Percentiles rank a stretch among this genome's conserved stretches.
Conservation (phyloP, 53 echinoderm and acorn worm species). For the Crossaster papposus region DNA sequence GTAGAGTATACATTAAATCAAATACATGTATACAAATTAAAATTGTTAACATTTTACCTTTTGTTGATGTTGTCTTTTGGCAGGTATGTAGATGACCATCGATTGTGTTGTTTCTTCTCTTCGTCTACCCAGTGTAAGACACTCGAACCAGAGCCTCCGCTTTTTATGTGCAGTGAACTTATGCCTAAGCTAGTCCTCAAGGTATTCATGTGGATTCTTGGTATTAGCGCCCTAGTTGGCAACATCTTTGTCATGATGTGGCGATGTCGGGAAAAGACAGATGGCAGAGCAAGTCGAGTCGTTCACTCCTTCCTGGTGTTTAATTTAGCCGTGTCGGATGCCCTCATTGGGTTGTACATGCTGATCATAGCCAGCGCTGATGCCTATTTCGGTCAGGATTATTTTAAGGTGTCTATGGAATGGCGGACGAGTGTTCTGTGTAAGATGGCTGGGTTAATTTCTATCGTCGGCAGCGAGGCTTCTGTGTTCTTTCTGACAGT, state of each 20-base stretch:
- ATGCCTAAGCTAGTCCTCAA: no score
- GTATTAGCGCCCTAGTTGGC: no score
- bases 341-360: slow-evolving; percentile 51
- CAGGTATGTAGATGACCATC: slow-evolving; percentile 52
- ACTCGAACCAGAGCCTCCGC: no score
- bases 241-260: slow-evolving; percentile 21
- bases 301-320: slow-evolving; percentile 45
- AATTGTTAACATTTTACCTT: no score
- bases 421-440: no score
- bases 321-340: slow-evolving; percentile 39
- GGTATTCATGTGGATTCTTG: no score
- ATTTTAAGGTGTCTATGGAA: no score
- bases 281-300: slow-evolving; percentile 21
- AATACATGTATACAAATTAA: no score
- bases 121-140: slow-evolving; percentile 14
- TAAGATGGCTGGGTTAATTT: slow-evolving; percentile 19
- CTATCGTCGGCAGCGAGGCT: slow-evolving; percentile 37
- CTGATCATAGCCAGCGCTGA: slow-evolving; percentile 40
- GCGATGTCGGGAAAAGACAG: slow-evolving; percentile 35
- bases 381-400: neutral
- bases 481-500: slow-evolving; percentile 45
- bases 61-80: no score
- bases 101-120: slow-evolving; percentile 26
- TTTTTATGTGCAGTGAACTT: no score
- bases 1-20: no score